Percentiles rank a stretch among this genome's conserved stretches.
These are phyloP conservation scores for Eristalis arbustorum DNA, from an alignment of 2,888 invertebrate species.

Conservation along the genomic window DNA sequence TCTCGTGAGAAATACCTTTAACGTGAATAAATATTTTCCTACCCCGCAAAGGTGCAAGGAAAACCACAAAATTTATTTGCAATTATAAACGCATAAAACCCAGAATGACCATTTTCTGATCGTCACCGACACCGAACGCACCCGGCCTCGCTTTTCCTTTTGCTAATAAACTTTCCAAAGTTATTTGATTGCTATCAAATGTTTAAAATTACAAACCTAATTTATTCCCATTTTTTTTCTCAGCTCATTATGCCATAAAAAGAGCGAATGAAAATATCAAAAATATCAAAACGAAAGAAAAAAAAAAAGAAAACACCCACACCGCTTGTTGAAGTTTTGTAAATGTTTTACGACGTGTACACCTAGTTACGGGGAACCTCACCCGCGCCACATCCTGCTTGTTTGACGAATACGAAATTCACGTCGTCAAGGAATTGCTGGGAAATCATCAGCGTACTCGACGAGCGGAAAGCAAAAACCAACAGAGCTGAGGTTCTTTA, in stretches of 20 bases:
- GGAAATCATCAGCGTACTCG: slow-evolving; percentile 51
- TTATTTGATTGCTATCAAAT: slow-evolving; percentile 69
- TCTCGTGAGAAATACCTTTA: background rate
- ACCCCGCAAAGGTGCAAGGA: slow-evolving; percentile 21
- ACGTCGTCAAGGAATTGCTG: slow-evolving; percentile 55
- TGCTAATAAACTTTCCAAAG: slow-evolving; percentile 57
- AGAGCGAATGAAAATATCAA: slow-evolving; percentile 11
- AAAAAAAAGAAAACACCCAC: slow-evolving; percentile 19
- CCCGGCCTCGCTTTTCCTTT: background rate
- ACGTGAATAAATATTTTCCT: background rate
- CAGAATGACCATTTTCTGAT: slow-evolving; percentile 49
- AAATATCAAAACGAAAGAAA: background rate
- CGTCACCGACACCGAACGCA: slow-evolving; percentile 36
- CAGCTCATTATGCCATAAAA: slow-evolving; percentile 67
- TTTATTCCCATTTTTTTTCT: slow-evolving; percentile 53
- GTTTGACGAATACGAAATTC: slow-evolving; percentile 19
- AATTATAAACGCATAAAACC: slow-evolving; percentile 65
- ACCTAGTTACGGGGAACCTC: slow-evolving; percentile 44
- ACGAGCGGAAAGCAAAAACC: slow-evolving; percentile 11
- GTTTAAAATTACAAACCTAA: slow-evolving; percentile 66
- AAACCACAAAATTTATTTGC: slow-evolving; percentile 57
- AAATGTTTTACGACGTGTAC: slow-evolving; percentile 65
- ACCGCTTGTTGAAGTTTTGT: slow-evolving; percentile 46
- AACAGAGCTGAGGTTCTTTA: background rate
- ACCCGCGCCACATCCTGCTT: background rate